phyloP scores from a whole-genome alignment of 2,888 invertebrate species.

The Napeogenes sylphis region DNA sequence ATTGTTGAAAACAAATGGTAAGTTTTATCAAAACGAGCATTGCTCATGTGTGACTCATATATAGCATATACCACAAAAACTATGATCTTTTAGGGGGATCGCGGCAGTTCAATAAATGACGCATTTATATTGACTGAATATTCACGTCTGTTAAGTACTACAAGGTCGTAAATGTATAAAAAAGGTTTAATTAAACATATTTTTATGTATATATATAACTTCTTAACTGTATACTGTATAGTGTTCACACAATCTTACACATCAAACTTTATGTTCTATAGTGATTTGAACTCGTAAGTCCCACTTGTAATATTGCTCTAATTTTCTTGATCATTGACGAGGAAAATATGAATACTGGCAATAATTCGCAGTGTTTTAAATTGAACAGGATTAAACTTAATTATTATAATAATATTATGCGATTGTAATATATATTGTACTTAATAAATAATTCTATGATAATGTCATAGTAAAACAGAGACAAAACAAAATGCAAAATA shows the following conservation, averaged over 20 bases:
- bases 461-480: too few relatives aligned
- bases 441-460: neutral
- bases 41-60: neutral
- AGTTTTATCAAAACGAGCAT: neutral
- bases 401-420: slow-evolving; percentile 1
- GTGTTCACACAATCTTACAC: too few relatives aligned
- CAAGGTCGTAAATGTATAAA: too few relatives aligned
- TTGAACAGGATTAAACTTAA: slow-evolving; percentile 23
- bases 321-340: slow-evolving; percentile 40
- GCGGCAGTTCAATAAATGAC: neutral
- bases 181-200: too few relatives aligned
- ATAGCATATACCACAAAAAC: neutral
- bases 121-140: neutral
- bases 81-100: neutral
- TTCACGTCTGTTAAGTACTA: too few relatives aligned
- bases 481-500: neutral
- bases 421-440: neutral
- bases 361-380: slow-evolving; percentile 56
- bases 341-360: slow-evolving; percentile 47
- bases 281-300: slow-evolving; percentile 18
- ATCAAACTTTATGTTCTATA: too few relatives aligned
- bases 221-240: too few relatives aligned
- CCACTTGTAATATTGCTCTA: slow-evolving; percentile 44
- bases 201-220: too few relatives aligned
- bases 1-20: neutral